These are phyloP conservation scores for Cataglyphis hispanica DNA, from an alignment of 1,140 invertebrate species.

Conservation along the genomic window DNA sequence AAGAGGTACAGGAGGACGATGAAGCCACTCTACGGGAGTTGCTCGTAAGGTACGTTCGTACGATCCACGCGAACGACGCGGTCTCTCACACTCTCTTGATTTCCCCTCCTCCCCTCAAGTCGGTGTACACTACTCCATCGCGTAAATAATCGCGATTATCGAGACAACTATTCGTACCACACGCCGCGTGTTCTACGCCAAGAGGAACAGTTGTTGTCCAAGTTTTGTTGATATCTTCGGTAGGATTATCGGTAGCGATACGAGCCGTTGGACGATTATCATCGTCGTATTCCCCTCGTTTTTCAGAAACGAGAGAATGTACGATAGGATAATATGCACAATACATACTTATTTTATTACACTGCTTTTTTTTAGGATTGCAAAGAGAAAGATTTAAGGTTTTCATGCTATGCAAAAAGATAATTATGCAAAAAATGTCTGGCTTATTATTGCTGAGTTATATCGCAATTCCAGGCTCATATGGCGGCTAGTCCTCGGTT, in stretches of 20 bases:
- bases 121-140: constrained; percentile 52
- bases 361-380: constrained; percentile 7
- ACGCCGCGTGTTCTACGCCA: background rate
- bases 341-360: background rate
- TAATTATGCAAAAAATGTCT: background rate
- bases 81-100: constrained; percentile 27
- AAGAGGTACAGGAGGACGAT: constrained; percentile 91
- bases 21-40: constrained; percentile 94
- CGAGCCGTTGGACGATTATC: background rate
- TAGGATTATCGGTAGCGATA: constrained; percentile 13
- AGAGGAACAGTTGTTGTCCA: constrained; percentile 33
- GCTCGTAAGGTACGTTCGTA: constrained; percentile 91
- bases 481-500: background rate
- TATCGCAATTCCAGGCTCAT: constrained; percentile 1
- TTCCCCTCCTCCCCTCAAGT: constrained; percentile 6
- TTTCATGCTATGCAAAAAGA: background rate
- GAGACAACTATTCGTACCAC: constrained; percentile 27
- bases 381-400: background rate
- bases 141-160: constrained; percentile 13
- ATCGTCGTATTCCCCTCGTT: background rate
- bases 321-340: background rate
- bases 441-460: background rate
- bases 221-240: constrained; percentile 50
- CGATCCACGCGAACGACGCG: background rate
- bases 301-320: background rate